phyloP scores from a whole-genome alignment of 2,113 vertebrate genomes.

The Daphoenositta chrysoptera region DNA sequence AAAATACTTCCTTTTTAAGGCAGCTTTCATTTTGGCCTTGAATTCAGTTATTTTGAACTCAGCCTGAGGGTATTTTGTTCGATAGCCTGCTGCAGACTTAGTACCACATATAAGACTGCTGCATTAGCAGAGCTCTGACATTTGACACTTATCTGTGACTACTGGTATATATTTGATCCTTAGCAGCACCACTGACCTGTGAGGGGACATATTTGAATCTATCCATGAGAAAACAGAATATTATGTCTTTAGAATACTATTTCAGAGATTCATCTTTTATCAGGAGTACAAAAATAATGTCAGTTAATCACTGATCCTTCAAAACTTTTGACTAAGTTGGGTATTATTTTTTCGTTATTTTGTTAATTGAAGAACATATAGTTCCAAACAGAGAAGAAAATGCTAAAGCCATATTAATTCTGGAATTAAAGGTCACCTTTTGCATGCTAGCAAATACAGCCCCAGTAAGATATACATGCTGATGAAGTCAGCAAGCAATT shows the following conservation, averaged over 20 bases:
- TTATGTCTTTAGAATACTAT: not conserved
- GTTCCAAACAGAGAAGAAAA: not conserved
- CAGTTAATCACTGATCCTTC: not conserved
- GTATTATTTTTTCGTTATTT: not conserved
- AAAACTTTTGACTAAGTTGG: not conserved
- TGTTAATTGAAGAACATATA: not conserved
- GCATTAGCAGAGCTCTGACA: conserved; percentile 4
- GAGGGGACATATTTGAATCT: not conserved
- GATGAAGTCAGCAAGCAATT: conserved; percentile 58
- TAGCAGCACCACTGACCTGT: not conserved
- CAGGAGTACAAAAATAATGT: not conserved
- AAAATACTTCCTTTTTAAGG: not conserved
- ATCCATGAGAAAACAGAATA: not conserved
- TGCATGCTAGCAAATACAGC: not conserved
- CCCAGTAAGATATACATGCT: not conserved
- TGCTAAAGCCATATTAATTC: not conserved
- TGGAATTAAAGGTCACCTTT: conserved; percentile 45
- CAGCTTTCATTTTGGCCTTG: not conserved
- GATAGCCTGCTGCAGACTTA: not conserved
- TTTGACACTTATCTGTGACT: not conserved
- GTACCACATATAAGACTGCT: not conserved
- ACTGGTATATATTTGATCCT: not conserved
- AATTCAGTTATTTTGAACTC: not conserved
- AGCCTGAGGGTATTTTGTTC: not conserved
- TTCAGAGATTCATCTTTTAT: not conserved